Conservation (phyloP, 2,888 invertebrate genomes). For the Erebia aethiops region DNA sequence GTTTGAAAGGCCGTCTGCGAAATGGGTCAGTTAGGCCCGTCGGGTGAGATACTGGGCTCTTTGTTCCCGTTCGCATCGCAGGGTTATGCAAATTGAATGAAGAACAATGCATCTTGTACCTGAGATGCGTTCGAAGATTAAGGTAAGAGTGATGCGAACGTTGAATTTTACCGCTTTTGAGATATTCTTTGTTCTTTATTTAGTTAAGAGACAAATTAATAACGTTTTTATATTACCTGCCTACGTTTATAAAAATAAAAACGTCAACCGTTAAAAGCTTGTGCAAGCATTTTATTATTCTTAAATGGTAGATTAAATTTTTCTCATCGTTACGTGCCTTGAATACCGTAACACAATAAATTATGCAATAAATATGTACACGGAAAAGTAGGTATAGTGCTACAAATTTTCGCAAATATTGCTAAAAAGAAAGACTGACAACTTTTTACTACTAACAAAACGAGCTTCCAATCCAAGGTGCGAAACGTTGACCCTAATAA, state of each 20-base stretch:
- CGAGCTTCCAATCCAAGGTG: conserved; percentile 68
- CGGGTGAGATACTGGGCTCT: conserved; percentile 56
- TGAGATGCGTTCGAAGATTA: conserved; percentile 54
- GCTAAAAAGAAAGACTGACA: background rate
- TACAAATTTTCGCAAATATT: conserved; percentile 9
- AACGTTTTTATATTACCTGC: background rate
- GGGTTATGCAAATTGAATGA: conserved; percentile 71
- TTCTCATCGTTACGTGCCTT: background rate
- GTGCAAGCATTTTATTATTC: background rate
- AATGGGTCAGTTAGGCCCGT: conserved; percentile 75
- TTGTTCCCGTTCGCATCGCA: conserved; percentile 64
- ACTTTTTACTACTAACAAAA: conserved; percentile 64
- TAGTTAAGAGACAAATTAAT: background rate
- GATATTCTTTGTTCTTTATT: conserved; percentile 27
- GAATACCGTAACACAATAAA: background rate
- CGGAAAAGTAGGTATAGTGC: background rate
- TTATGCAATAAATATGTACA: background rate
- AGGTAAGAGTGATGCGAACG: conserved; percentile 34
- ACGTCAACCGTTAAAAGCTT: background rate
- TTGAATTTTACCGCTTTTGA: conserved; percentile 33
- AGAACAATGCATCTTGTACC: conserved; percentile 56
- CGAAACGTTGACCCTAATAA: conserved; percentile 74
- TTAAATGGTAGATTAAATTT: background rate
- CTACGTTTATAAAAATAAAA: background rate
- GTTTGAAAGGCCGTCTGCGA: conserved; percentile 58